Evolutionary conservation across 2,888 invertebrate genomes (phyloP), one percentile per base, ranked within the genome.

Genomic region (Ligdia adustata): DNA sequence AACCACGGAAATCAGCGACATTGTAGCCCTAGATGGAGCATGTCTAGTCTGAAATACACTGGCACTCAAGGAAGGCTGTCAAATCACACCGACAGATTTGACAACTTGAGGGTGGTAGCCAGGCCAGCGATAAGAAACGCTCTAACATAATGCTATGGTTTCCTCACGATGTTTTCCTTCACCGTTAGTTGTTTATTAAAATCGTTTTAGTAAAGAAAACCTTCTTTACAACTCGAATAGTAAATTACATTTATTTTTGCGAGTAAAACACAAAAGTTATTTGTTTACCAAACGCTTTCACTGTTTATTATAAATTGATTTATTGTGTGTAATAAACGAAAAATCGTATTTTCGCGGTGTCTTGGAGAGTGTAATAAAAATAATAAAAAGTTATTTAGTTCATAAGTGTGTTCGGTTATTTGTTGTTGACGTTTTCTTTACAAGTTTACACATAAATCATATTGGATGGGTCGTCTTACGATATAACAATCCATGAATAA

Each of bases 291-390:
- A 60, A 54, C 50, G 55, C 45, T 54, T 56, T 46, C 33, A 54
- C 52, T 60, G 61, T 60, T 60, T 59, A 64, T 55, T 60, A 52
- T 64, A 66, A 66, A 69, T 69, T 63, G 67, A 63, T 66, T 69
- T 69, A 69, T 49, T 48, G 56, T 40, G 24, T 22, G 61, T 59
- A 57, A 64, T 65, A 68, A 59, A 55, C 42, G 53, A 53, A 54
- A 57, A 59, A 51, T 15, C 22, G 49, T 61, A 53, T 56, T 38
- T 52, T 43, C 33, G 42, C 37, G 24, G 40, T 13, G 12, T 18
- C 9, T 29, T 29, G n/a, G 29, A 26, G 42, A 24, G 40, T 31
- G 46, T 39, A 50, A 55, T 51, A 53, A 53, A 52, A 53, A 55
- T 39, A 50, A 55, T 51, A 53, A 53, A 52, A 53, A 55, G 43